phyloP scores from a whole-genome alignment of 2,797 vertebrate genomes.

The Hipposideros larvatus region DNA sequence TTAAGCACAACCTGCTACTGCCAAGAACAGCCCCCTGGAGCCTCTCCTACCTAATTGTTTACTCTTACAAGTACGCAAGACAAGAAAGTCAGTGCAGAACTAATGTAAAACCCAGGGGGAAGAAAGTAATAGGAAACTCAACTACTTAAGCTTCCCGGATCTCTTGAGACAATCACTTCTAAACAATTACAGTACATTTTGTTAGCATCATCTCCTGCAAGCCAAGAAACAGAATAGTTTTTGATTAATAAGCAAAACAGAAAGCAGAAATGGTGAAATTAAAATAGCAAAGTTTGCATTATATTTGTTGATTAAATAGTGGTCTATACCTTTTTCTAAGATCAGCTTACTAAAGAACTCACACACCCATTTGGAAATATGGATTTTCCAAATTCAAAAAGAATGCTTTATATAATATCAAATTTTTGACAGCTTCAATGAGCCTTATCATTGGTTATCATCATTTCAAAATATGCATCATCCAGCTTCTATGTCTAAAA shows the following conservation, averaged over 20 bases:
- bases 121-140: slow-evolving; percentile 80
- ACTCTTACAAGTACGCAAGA: slow-evolving; percentile 75
- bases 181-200: slow-evolving; percentile 79
- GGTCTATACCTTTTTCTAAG: slow-evolving; percentile 20
- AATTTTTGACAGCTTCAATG: neutral
- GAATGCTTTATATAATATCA: neutral
- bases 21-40: slow-evolving; percentile 76
- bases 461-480: slow-evolving; percentile 22
- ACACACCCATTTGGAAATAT: slow-evolving; percentile 24
- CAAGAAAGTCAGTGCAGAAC: slow-evolving; percentile 80
- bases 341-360: slow-evolving; percentile 43
- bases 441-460: neutral
- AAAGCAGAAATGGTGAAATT: slow-evolving; percentile 56
- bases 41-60: slow-evolving; percentile 76
- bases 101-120: slow-evolving; percentile 81
- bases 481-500: neutral
- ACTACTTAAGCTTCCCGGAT: slow-evolving; percentile 72
- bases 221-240: slow-evolving; percentile 60
- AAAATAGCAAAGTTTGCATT: slow-evolving; percentile 60
- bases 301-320: slow-evolving; percentile 41
- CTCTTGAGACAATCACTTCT: slow-evolving; percentile 80
- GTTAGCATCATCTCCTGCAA: slow-evolving; percentile 68
- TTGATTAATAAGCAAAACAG: slow-evolving; percentile 73
- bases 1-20: slow-evolving; percentile 79
- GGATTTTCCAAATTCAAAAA: slow-evolving; percentile 41